Base-by-base conservation (phyloP, 2,888 invertebrate genomes). In the Cerastis rubricosa region DNA sequence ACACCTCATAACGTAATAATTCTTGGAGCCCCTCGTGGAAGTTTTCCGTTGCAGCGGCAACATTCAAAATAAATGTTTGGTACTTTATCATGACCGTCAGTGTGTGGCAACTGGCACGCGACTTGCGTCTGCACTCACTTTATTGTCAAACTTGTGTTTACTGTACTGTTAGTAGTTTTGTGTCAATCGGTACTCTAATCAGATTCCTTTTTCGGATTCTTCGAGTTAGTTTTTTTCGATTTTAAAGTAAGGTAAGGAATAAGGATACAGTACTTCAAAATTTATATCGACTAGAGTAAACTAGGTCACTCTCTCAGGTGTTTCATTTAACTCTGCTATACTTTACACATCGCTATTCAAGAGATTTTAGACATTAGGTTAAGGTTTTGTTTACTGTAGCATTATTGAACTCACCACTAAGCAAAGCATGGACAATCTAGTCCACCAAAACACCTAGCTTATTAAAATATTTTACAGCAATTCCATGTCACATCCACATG, bases 1-100 rank as follows among this genome's bases (percentile, higher is more conserved):
- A 96, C 96, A 96, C 96, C 96, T 96, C 96, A 96, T 96, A 96
- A 96, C 96, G 96, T 96, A 96, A 96, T 96, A 96, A 96, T 95
- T 96, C 95, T 95, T 93, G 92, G 90, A 92, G 90, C 92, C 92
- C 94, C 93, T 94, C 92, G 93, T 91, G 88, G 91, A 95, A 95
- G 93, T 94, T 95, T 95, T 94, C 94, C 92, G 94, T 94, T 94
- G 95, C 95, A 95, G 92, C 90, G 90, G 93, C 91, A 94, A 95
- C 95, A 95, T 95, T 95, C 94, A 94, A 94, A 96, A 96, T 96
- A 95, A 96, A 96, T 96, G 96, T 96, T 96, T 94, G 93, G 93
- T 94, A 91, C 94, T 96, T 96, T 95, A 94, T 96, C 95, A 96
- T 89, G 84, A 78, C 85, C 91, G 91, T 85, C 91, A 90, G 91